Conservation (phyloP, 2,113 vertebrate species). For the Scalopus aquaticus region DNA sequence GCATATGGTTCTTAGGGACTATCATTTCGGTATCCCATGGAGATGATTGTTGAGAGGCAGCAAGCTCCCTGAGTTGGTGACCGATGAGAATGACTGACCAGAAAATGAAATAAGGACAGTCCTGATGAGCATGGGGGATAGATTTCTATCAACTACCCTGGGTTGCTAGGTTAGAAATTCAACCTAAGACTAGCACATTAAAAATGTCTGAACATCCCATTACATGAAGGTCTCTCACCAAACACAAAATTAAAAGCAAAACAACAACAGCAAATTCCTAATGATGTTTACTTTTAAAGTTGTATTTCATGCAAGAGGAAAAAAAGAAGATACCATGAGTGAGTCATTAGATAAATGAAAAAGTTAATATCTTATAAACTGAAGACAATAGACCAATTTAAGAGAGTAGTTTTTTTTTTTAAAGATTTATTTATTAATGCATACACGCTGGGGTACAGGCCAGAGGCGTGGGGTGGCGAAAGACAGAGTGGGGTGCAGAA, state of each 20-base stretch:
- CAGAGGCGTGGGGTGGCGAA: too few relatives aligned
- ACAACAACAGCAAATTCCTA: neutral
- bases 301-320: neutral
- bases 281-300: neutral
- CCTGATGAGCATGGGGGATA: neutral
- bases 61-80: neutral
- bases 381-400: neutral
- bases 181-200: neutral
- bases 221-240: neutral
- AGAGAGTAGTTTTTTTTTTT: too few relatives aligned
- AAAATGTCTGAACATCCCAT: conserved; percentile 24
- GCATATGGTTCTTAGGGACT: neutral
- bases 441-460: too few relatives aligned
- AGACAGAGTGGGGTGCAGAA: too few relatives aligned
- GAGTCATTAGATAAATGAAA: neutral
- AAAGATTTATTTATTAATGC: too few relatives aligned
- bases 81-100: neutral
- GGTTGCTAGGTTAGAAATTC: neutral
- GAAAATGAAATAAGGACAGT: neutral
- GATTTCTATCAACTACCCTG: neutral
- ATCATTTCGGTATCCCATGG: neutral
- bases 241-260: neutral
- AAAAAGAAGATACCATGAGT: neutral
- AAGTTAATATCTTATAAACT: neutral
- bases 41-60: neutral